Percentiles rank a stretch among this genome's conserved stretches.
Conservation (phyloP, 1,140 invertebrate genomes). For the Drosophila albomicans region DNA sequence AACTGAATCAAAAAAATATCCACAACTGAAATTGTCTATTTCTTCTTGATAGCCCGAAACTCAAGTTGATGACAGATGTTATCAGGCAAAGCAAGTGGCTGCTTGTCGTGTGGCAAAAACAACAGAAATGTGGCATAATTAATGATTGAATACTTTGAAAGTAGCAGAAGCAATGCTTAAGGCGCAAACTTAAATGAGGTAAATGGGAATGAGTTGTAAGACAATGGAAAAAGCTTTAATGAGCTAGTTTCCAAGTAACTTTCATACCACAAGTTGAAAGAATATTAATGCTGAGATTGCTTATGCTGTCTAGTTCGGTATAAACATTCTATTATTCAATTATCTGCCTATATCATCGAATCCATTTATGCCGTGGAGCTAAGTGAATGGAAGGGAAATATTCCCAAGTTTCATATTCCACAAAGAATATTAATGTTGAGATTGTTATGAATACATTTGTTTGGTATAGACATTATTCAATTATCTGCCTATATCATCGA, state of each 20-base stretch:
- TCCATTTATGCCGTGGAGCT: no score
- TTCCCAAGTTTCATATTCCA: no score
- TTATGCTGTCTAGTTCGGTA: no score
- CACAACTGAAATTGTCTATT: neutral
- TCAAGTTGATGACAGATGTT: slow-evolving; percentile 26
- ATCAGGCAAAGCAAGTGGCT: slow-evolving; percentile 5
- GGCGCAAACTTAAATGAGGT: neutral
- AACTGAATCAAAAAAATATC: neutral
- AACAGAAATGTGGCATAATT: slow-evolving; percentile 10
- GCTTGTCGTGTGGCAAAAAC: slow-evolving; percentile 4
- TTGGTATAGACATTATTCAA: no score
- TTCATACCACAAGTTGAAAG: neutral
- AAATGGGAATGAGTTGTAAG: neutral
- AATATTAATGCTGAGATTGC: neutral
- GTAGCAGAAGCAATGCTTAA: no score
- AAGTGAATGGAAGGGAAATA: no score
- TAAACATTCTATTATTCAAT: no score
- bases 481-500: no score
- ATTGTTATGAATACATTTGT: no score
- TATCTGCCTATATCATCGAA: no score
- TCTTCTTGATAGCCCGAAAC: neutral
- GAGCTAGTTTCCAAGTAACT: no score
- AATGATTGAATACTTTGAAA: slow-evolving; percentile 20
- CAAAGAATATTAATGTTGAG: no score
- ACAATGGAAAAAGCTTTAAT: neutral